Evolutionary conservation across 2,797 vertebrate genomes (phyloP).

Genomic region (Neoniphon sammara): DNA sequence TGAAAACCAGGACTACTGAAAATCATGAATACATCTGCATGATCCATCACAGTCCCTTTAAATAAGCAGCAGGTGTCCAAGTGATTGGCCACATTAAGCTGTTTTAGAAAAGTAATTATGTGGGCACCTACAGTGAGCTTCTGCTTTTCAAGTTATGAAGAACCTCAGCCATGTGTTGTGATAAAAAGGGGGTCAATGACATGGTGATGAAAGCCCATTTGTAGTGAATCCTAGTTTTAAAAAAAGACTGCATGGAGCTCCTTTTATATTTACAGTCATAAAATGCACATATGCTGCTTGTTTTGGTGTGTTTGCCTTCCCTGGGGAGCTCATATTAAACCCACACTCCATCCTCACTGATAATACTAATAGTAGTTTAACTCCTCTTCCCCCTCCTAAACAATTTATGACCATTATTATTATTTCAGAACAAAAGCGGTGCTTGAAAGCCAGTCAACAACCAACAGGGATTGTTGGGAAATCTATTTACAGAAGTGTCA

Average conservation of each 20-base stretch:
- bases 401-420: conserved; percentile 50
- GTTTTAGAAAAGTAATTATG: too few relatives aligned
- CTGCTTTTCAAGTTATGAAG: not conserved
- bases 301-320: conserved; percentile 38
- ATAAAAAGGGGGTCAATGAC: conserved; percentile 22
- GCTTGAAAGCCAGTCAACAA: conserved; percentile 17
- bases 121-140: not conserved
- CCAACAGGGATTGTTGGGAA: not conserved
- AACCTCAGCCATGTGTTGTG: conserved; percentile 8
- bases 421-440: conserved; percentile 40
- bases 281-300: conserved; percentile 29
- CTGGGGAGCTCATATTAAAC: conserved; percentile 29
- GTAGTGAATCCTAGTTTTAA: not conserved
- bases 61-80: not conserved
- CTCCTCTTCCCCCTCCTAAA: conserved; percentile 41
- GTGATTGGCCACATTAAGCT: not conserved
- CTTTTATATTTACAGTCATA: conserved; percentile 35
- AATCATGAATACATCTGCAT: not conserved
- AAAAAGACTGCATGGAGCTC: not conserved
- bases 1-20: not conserved
- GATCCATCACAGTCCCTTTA: not conserved
- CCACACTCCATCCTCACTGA: conserved; percentile 23
- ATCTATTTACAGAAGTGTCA: conserved; percentile 35
- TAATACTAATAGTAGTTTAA: conserved; percentile 49
- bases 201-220: conserved; percentile 15